A percentile compares a stretch with the other conserved stretches of the same genome.
phyloP scores from a whole-genome alignment of 2,113 vertebrate species.

The Panthera uncia region DNA sequence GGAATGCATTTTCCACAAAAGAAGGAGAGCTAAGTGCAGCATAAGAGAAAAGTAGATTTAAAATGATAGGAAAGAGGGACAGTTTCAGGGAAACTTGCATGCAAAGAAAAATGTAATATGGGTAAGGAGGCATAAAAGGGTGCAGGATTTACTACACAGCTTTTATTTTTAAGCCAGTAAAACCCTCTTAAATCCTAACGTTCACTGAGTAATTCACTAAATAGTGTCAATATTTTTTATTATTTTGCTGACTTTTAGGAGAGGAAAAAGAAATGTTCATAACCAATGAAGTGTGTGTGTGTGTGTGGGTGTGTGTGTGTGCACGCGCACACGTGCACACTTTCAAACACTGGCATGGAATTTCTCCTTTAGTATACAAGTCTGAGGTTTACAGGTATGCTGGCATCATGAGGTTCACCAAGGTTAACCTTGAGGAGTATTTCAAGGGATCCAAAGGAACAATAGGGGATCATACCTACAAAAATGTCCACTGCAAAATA shows the following conservation, averaged over 20 bases:
- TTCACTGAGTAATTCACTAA: neutral
- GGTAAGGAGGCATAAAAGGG: neutral
- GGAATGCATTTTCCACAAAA: neutral
- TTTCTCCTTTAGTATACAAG: neutral
- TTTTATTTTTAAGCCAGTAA: conserved; percentile 9
- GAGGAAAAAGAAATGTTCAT: neutral
- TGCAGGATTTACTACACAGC: neutral
- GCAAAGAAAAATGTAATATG: neutral
- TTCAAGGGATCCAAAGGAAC: neutral
- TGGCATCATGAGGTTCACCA: neutral
- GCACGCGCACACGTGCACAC: no score
- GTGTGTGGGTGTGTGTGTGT: no score
- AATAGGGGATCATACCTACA: neutral
- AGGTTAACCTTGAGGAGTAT: neutral
- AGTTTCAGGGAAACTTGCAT: neutral
- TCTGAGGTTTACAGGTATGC: neutral
- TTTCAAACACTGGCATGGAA: neutral
- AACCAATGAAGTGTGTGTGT: neutral
- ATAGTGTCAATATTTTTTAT: neutral
- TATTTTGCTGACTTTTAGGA: neutral
- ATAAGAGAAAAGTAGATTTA: neutral
- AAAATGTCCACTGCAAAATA: neutral
- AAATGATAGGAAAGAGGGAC: neutral
- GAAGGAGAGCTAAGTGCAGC: neutral
- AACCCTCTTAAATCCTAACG: neutral